phyloP scores from a whole-genome alignment of 1,140 invertebrate genomes.

The Scaptomyza montana region DNA sequence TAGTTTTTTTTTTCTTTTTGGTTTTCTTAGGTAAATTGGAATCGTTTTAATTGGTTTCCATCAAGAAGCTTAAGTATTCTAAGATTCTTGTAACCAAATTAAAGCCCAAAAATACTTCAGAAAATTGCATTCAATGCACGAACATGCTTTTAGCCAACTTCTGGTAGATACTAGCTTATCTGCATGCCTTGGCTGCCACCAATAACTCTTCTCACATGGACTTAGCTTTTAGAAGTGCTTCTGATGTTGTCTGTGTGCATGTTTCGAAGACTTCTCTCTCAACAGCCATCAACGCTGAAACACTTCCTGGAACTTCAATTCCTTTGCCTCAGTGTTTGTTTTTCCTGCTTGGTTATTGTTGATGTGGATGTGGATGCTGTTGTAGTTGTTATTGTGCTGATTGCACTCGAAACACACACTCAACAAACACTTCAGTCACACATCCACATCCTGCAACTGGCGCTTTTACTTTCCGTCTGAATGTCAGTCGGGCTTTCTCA shows the following conservation, averaged over 20 bases:
- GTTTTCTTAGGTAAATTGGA: background rate
- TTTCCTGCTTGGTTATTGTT: conserved; percentile 28
- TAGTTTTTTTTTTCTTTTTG: background rate
- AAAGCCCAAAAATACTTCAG: background rate
- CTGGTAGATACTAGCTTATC: conserved; percentile 11
- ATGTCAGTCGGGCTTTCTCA: conserved; percentile 46
- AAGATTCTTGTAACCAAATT: background rate
- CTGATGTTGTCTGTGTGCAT: conserved; percentile 24
- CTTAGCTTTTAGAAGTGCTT: conserved; percentile 4
- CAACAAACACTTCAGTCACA: conserved; percentile 57
- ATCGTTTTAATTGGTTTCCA: background rate
- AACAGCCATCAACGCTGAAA: conserved; percentile 60
- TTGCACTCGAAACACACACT: conserved; percentile 71
- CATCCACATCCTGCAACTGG: conserved; percentile 47
- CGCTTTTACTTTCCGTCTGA: conserved; percentile 39
- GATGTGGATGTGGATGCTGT: conserved; percentile 1
- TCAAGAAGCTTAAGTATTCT: no score
- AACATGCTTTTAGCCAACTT: conserved; percentile 8
- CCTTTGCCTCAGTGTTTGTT: conserved; percentile 36
- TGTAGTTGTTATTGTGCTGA: conserved; percentile 54
- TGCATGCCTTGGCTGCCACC: conserved; percentile 16
- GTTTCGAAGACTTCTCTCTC: conserved; percentile 41
- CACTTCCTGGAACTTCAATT: conserved; percentile 57
- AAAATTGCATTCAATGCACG: background rate
- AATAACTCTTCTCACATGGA: conserved; percentile 25